Evolutionary conservation across 2,888 invertebrate genomes (phyloP).

Genomic region (Drosophila fulvimacula): DNA sequence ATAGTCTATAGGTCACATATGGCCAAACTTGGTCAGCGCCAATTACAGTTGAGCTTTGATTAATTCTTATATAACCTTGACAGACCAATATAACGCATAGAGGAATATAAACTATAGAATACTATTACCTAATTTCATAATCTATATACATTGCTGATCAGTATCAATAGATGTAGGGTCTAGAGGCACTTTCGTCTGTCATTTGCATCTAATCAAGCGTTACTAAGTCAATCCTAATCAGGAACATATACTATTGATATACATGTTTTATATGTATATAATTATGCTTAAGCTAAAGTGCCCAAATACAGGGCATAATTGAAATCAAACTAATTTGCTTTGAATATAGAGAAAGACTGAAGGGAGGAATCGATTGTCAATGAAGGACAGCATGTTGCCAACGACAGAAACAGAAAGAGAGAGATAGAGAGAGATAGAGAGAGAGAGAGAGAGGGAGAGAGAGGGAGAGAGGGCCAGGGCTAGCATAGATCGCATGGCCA

Average conservation of each 20-base stretch:
- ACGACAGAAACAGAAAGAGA: background rate
- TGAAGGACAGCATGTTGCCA: background rate
- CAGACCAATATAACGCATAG: too few relatives aligned
- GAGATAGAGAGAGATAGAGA: background rate
- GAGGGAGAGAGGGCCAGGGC: background rate
- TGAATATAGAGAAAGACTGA: background rate
- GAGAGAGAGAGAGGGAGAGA: background rate
- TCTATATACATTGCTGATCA: too few relatives aligned
- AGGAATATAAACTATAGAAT: too few relatives aligned
- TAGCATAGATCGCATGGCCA: slow-evolving; percentile 34
- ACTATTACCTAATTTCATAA: too few relatives aligned
- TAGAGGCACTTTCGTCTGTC: too few relatives aligned
- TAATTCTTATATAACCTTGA: background rate
- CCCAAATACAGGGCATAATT: background rate
- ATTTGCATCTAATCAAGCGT: too few relatives aligned
- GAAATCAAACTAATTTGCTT: background rate
- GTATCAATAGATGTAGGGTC: background rate
- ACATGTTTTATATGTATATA: background rate
- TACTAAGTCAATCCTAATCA: background rate
- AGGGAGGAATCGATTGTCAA: background rate
- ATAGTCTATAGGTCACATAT: too few relatives aligned
- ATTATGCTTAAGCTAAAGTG: background rate
- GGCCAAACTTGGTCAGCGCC: background rate
- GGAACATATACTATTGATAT: background rate
- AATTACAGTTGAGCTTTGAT: background rate